These are phyloP conservation scores for Dicyrtomina minuta DNA, from an alignment of 2,888 invertebrate genomes.

Conservation along the genomic window DNA sequence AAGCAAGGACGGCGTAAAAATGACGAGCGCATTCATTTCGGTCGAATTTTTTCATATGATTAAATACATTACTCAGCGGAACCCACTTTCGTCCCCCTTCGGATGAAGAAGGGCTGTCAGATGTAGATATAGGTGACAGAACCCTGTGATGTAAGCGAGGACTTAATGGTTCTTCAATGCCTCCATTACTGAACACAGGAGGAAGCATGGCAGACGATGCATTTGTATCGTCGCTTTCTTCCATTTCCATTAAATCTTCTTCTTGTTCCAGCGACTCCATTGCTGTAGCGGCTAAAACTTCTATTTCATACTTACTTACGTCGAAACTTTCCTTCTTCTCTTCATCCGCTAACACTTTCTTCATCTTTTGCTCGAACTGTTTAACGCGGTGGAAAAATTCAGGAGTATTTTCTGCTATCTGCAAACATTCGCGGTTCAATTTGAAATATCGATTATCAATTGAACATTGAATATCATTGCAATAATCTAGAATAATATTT, in stretches of 20 bases:
- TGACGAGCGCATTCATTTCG: slow-evolving; percentile 48
- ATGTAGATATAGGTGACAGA: slow-evolving; percentile 9
- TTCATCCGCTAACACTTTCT: slow-evolving; percentile 48
- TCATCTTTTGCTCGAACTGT: slow-evolving; percentile 50
- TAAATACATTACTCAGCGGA: slow-evolving; percentile 45
- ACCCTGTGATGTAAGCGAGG: background rate
- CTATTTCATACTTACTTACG: slow-evolving; percentile 51
- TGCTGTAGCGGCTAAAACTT: slow-evolving; percentile 46
- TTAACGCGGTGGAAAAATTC: slow-evolving; percentile 45
- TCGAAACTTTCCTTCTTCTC: slow-evolving; percentile 51
- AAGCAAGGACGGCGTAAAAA: slow-evolving; percentile 51
- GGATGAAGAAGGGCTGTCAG: background rate
- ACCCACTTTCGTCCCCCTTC: slow-evolving; percentile 45
- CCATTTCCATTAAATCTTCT: slow-evolving; percentile 5
- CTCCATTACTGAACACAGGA: slow-evolving; percentile 24
- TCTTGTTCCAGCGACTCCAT: background rate
- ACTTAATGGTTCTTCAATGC: slow-evolving; percentile 34
- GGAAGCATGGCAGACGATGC: background rate
- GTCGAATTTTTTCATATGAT: slow-evolving; percentile 50
- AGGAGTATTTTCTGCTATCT: slow-evolving; percentile 46
- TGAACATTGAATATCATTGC: background rate
- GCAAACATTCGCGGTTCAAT: background rate
- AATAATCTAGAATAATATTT: background rate
- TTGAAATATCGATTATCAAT: background rate
- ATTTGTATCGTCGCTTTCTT: slow-evolving; percentile 5